Percentiles rank a stretch among this genome's conserved stretches.
Evolutionary conservation across 2,797 vertebrate species (phyloP).

Genomic region (Ctenochaetus hawaiiensis): DNA sequence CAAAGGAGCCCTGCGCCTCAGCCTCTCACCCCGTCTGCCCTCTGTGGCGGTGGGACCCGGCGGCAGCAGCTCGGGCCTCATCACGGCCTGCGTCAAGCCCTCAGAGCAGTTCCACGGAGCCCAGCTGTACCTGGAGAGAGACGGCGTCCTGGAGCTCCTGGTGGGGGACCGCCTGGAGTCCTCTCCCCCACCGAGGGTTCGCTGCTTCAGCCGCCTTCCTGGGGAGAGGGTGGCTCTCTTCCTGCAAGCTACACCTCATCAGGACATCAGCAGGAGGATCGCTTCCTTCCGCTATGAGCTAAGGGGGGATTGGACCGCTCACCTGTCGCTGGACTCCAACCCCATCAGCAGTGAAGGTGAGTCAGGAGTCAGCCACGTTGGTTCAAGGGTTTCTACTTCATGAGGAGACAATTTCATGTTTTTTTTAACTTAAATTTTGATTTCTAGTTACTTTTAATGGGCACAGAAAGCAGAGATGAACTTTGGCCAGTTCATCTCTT

Average conservation of each 20-base stretch:
- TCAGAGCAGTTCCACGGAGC: slow-evolving; percentile 89
- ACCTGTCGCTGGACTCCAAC: slow-evolving; percentile 82
- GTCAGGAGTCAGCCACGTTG: slow-evolving; percentile 46
- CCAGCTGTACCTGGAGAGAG: slow-evolving; percentile 92
- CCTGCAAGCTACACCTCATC: slow-evolving; percentile 92
- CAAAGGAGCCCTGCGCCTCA: slow-evolving; percentile 90
- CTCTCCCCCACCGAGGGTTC: slow-evolving; percentile 79
- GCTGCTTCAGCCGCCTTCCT: slow-evolving; percentile 89
- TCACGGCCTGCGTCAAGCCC: slow-evolving; percentile 91
- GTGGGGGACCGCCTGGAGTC: slow-evolving; percentile 84
- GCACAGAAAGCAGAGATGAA: background rate
- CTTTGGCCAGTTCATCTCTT: background rate
- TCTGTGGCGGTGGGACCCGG: slow-evolving; percentile 71
- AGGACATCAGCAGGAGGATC: slow-evolving; percentile 93
- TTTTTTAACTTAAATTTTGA: background rate
- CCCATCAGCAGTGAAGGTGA: slow-evolving; percentile 87
- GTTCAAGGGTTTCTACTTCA: background rate
- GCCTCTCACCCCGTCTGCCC: slow-evolving; percentile 87
- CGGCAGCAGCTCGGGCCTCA: slow-evolving; percentile 77
- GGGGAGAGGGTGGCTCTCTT: slow-evolving; percentile 91
- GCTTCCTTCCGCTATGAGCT: slow-evolving; percentile 93
- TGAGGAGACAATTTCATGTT: background rate
- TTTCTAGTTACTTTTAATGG: background rate
- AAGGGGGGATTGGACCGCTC: slow-evolving; percentile 87
- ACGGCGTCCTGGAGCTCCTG: slow-evolving; percentile 90